These are phyloP conservation scores for Nematostella vectensis DNA, from an alignment of 92 coral and sea anemone genomes.

Conservation along the genomic window DNA sequence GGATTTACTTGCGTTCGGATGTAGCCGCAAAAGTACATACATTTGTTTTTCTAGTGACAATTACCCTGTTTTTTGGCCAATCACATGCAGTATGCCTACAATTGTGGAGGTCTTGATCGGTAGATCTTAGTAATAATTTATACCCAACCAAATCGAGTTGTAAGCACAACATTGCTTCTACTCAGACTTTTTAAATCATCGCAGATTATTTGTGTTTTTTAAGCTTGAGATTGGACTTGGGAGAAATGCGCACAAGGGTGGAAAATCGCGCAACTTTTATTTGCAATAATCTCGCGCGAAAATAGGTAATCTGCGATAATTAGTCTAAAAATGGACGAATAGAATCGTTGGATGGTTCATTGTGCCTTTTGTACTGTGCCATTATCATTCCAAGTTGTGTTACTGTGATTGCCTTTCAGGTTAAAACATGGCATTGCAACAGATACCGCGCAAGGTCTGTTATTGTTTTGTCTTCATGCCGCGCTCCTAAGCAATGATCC, in stretches of 20 bases:
- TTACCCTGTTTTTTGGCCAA: slow-evolving; percentile 57
- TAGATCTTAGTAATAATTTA: slow-evolving; percentile 66
- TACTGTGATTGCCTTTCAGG: slow-evolving; percentile 9
- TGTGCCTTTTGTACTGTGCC: slow-evolving; percentile 17
- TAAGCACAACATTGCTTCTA: too few relatives aligned
- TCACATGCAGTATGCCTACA: slow-evolving; percentile 40
- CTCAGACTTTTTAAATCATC: background rate
- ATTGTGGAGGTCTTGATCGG: slow-evolving; percentile 26
- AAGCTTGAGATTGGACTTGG: background rate
- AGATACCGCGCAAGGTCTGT: slow-evolving; percentile 24
- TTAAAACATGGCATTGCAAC: background rate
- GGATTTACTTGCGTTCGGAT: too few relatives aligned
- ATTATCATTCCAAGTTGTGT: too few relatives aligned
- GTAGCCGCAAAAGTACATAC: slow-evolving; percentile 28
- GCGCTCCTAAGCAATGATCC: slow-evolving; percentile 6
- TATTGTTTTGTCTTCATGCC: slow-evolving; percentile 5
- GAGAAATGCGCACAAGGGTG: background rate
- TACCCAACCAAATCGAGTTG: slow-evolving; percentile 41
- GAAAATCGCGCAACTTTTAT: background rate
- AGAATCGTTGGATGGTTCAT: slow-evolving; percentile 19
- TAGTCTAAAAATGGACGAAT: slow-evolving; percentile 56
- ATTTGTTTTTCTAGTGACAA: slow-evolving; percentile 65
- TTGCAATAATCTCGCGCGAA: slow-evolving; percentile 19
- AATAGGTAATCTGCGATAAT: slow-evolving; percentile 53
- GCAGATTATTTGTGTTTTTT: background rate